phyloP scores from a whole-genome alignment of 2,888 invertebrate species.

The Papilio elwesi region DNA sequence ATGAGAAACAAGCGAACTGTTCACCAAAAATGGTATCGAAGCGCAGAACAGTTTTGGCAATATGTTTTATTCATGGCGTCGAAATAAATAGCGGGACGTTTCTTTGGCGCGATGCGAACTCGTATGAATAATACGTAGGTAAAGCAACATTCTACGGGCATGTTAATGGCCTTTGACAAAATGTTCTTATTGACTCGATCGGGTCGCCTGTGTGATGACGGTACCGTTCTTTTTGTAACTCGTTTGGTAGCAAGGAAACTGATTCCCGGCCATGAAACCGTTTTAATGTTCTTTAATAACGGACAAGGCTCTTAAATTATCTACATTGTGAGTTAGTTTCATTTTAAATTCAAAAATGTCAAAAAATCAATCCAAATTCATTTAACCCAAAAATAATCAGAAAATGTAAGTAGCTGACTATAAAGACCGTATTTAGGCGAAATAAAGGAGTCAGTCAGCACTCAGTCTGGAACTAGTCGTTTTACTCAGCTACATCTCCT shows the following conservation, averaged over 20 bases:
- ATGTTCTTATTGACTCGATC: constrained; percentile 32
- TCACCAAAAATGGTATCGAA: constrained; percentile 62
- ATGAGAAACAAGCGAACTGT: constrained; percentile 33
- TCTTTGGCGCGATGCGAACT: constrained; percentile 46
- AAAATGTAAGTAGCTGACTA: no score
- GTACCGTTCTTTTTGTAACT: constrained; percentile 31
- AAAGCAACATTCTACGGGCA: constrained; percentile 36
- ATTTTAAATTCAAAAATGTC: not conserved
- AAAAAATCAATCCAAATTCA: not conserved
- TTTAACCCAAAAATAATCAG: no score
- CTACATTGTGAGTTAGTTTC: not conserved
- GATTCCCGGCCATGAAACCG: not conserved
- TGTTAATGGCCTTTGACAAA: constrained; percentile 38
- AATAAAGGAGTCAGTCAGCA: no score
- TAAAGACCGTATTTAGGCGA: no score
- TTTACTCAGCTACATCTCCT: no score
- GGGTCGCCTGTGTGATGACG: constrained; percentile 11
- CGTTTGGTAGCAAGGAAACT: constrained; percentile 15
- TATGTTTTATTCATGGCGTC: constrained; percentile 75
- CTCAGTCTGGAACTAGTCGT: no score
- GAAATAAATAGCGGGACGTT: constrained; percentile 62
- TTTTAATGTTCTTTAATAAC: constrained; percentile 10
- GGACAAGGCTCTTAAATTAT: not conserved
- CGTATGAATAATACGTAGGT: constrained; percentile 43
- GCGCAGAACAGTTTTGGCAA: constrained; percentile 64